phyloP scores from a whole-genome alignment of 2,797 vertebrate genomes.

The Hemitrygon akajei region DNA sequence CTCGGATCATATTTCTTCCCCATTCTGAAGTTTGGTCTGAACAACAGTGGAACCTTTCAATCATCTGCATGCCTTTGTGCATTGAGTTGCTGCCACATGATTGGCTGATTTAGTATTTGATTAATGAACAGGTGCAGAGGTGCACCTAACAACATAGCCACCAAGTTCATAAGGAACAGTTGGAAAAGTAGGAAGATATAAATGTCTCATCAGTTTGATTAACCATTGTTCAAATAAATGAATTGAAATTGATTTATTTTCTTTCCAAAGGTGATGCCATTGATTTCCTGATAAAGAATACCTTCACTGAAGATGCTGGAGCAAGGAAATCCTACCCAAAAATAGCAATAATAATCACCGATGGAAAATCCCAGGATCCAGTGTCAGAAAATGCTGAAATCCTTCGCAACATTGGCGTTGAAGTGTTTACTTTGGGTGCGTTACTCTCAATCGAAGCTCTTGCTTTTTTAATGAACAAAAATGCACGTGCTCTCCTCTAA shows the following conservation, averaged over 20 bases:
- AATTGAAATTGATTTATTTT: background rate
- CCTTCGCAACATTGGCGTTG: constrained; percentile 75
- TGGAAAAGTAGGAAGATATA: background rate
- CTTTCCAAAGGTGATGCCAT: constrained; percentile 73
- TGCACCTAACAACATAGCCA: too few species aligned
- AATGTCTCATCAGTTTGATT: background rate
- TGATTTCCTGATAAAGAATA: constrained; percentile 68
- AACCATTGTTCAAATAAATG: background rate
- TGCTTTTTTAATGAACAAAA: background rate
- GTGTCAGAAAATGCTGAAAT: constrained; percentile 71
- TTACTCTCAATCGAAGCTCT: constrained; percentile 41
- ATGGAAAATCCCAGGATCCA: constrained; percentile 77
- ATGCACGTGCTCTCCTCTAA: too few species aligned
- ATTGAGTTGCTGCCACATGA: too few species aligned
- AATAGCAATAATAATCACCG: constrained; percentile 84
- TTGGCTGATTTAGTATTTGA: too few species aligned
- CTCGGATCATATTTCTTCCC: too few species aligned
- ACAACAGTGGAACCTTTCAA: too few species aligned
- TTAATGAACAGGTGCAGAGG: too few species aligned
- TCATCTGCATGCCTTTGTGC: too few species aligned
- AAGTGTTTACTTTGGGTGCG: constrained; percentile 86
- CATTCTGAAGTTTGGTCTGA: too few species aligned
- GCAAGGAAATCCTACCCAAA: constrained; percentile 80
- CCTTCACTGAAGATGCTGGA: constrained; percentile 71
- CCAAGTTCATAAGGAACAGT: background rate